phyloP scores from a whole-genome alignment of 2,797 vertebrate genomes.

The Triplophysa yarkandensis region DNA sequence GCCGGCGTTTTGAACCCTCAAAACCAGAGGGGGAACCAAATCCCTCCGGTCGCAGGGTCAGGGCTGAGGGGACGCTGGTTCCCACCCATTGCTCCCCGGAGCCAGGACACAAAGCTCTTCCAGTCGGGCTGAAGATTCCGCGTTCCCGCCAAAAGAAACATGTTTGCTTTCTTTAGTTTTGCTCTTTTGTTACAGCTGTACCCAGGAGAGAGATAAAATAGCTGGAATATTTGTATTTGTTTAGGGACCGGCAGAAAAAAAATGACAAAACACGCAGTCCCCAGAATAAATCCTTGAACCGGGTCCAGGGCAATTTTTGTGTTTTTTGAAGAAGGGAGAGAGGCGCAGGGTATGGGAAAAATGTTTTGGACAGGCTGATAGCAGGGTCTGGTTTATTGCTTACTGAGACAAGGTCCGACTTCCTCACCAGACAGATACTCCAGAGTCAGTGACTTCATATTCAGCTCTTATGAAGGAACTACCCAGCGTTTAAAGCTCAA shows the following conservation, averaged over 20 bases:
- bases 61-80: slow-evolving; percentile 51
- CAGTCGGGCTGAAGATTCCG: slow-evolving; percentile 41
- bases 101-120: slow-evolving; percentile 48
- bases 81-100: slow-evolving; percentile 53
- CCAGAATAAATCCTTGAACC: slow-evolving; percentile 79
- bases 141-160: slow-evolving; percentile 75
- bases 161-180: slow-evolving; percentile 74
- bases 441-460: slow-evolving; percentile 17
- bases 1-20: slow-evolving; percentile 25
- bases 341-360: slow-evolving; percentile 76
- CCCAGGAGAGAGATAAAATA: slow-evolving; percentile 78
- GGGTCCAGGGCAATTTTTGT: slow-evolving; percentile 67
- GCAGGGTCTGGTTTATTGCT: slow-evolving; percentile 68
- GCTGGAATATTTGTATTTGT: slow-evolving; percentile 74
- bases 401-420: slow-evolving; percentile 48
- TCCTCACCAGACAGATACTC: slow-evolving; percentile 40
- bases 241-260: slow-evolving; percentile 69
- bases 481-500: too few species aligned
- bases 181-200: slow-evolving; percentile 77
- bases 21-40: slow-evolving; percentile 41
- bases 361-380: slow-evolving; percentile 63
- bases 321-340: slow-evolving; percentile 54
- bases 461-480: too few species aligned
- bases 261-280: slow-evolving; percentile 61
- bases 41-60: slow-evolving; percentile 47